Evolutionary conservation across 2,797 vertebrate genomes (phyloP), one percentile per base, ranked within the genome.

Genomic region (Gymnocypris eckloni): DNA sequence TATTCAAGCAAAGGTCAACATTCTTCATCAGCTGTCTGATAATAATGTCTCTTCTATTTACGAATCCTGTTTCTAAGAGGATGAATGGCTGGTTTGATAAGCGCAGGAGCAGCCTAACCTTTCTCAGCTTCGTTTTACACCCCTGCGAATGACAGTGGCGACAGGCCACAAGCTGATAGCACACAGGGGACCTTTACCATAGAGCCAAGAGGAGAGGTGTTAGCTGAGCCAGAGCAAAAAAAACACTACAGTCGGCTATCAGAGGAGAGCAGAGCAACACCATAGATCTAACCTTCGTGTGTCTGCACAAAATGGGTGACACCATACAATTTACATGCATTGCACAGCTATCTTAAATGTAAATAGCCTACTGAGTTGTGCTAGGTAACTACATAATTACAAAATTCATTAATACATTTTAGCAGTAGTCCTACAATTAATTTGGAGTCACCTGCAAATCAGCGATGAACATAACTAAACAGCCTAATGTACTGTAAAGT

Each of bases 111-210:
- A 45, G 43, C 80, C 87, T 85, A 88, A 79, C 84, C 88, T 88
- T 89, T 79, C 78, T 73, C 28, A 41, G 64, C 70, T 43, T 85
- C 86, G 39, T 85, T 77, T 77, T 71, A 88, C 89, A 90, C 87
- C 48, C 73, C 41, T 39, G 79, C 33, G 66, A 83, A 69, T 86
- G 88, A 87, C 89, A 89, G 86, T 39, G 56, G 37, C 69, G 79
- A 81, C 78, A 86, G 78, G 56, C 78, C 78, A 86, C 86, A 86
- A 86, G 41, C 84, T 79, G 86, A 90, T 86, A 89, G 87, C 16
- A 79, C 84, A 86, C 79, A 79, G 81, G 86, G 82, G 83, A 85
- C 75, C 71, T 85, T 78, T 72, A 70, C 83, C 85, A 77, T 80
- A 61, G 87, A 75, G 83, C 82, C 81, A 69, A 50, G 4, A 37